Evolutionary conservation across 2,797 vertebrate genomes (phyloP).

Genomic region (Anniella stebbinsi): DNA sequence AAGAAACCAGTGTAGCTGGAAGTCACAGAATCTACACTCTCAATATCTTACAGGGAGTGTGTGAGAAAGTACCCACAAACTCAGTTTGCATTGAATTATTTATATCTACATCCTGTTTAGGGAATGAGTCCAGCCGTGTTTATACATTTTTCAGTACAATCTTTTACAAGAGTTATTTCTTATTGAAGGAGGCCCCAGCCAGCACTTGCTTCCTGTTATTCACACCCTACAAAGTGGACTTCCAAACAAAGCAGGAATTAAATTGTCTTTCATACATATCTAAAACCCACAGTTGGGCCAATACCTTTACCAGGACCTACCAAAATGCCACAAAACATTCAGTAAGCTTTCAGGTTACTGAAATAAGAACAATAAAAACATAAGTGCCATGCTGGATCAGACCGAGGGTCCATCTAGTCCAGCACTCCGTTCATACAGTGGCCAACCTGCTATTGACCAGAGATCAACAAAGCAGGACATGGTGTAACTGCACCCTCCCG

Average conservation of each 20-base stretch:
- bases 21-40: slow-evolving; percentile 52
- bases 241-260: slow-evolving; percentile 69
- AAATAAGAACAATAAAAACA: too few species aligned
- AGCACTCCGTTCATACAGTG: too few species aligned
- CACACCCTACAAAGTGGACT: slow-evolving; percentile 64
- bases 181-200: slow-evolving; percentile 70
- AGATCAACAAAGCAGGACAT: too few species aligned
- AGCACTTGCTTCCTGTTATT: slow-evolving; percentile 81
- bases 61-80: slow-evolving; percentile 75
- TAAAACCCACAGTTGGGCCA: not conserved
- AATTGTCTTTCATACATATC: slow-evolving; percentile 28
- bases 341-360: too few species aligned
- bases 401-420: too few species aligned
- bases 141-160: slow-evolving; percentile 62
- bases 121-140: slow-evolving; percentile 65
- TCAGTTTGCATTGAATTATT: slow-evolving; percentile 75
- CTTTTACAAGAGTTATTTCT: slow-evolving; percentile 69
- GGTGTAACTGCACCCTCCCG: too few species aligned
- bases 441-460: too few species aligned
- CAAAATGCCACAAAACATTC: too few species aligned
- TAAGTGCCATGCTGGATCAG: too few species aligned
- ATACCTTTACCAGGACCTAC: too few species aligned
- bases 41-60: slow-evolving; percentile 61
- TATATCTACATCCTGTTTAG: slow-evolving; percentile 83
- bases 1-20: slow-evolving; percentile 60